Evolutionary conservation across 2,888 invertebrate genomes (phyloP).

Genomic region (Autographa gamma): DNA sequence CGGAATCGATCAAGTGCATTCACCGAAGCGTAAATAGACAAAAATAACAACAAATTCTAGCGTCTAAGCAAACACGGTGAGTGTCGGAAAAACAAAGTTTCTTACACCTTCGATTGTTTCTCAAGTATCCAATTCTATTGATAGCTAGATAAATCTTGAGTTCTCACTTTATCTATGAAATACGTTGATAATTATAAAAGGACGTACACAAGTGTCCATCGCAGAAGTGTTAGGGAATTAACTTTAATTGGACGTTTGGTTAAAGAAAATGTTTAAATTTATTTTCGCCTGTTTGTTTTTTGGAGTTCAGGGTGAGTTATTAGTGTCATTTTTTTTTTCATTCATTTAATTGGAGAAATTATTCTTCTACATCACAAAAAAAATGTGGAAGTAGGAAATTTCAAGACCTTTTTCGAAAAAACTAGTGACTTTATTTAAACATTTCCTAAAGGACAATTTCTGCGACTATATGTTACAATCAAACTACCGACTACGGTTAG

Average conservation of each 20-base stretch:
- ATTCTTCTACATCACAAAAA: too few relatives aligned
- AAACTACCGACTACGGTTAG: too few relatives aligned
- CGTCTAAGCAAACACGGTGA: constrained; percentile 18
- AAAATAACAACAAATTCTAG: constrained; percentile 13
- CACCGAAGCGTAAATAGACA: constrained; percentile 10
- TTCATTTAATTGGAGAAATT: too few relatives aligned
- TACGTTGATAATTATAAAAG: constrained; percentile 45
- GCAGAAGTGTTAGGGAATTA: constrained; percentile 24
- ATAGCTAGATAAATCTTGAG: constrained; percentile 13
- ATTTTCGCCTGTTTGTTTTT: constrained; percentile 42
- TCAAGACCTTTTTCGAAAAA: too few relatives aligned
- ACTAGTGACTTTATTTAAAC: too few relatives aligned
- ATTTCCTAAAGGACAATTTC: too few relatives aligned
- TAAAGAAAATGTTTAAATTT: constrained; percentile 40
- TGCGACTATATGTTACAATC: too few relatives aligned
- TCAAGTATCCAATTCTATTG: constrained; percentile 25
- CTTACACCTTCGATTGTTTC: constrained; percentile 49
- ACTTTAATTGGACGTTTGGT: constrained; percentile 24
- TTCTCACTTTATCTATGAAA: constrained; percentile 16
- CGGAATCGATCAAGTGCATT: neutral
- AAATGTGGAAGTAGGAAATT: too few relatives aligned
- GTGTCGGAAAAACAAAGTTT: constrained; percentile 51
- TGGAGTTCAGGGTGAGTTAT: constrained; percentile 49
- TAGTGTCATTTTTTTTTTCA: neutral
- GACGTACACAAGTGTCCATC: neutral